phyloP scores from a whole-genome alignment of 2,888 invertebrate genomes.

The Eupeodes luniger region DNA sequence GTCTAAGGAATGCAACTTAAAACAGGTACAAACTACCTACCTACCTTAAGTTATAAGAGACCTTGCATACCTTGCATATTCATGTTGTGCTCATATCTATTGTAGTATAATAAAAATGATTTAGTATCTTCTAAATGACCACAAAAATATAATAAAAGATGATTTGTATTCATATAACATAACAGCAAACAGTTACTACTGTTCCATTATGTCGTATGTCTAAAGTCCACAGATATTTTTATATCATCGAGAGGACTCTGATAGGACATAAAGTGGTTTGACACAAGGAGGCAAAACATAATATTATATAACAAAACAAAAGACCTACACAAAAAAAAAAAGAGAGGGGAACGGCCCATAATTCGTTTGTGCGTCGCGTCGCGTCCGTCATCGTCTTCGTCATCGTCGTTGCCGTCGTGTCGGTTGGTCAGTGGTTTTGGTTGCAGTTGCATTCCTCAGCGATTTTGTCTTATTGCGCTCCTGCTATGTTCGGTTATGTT shows the following conservation, averaged over 20 bases:
- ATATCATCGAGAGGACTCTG: neutral
- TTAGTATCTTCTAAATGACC: conserved; percentile 52
- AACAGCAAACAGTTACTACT: conserved; percentile 26
- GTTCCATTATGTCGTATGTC: neutral
- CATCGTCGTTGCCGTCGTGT: no score
- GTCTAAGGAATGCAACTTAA: neutral
- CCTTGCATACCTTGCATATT: neutral
- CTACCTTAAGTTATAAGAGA: conserved; percentile 1
- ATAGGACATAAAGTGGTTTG: conserved; percentile 31
- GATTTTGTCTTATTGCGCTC: conserved; percentile 57
- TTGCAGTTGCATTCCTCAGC: conserved; percentile 67
- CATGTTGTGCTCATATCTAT: conserved; percentile 16
- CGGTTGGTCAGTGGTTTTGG: neutral
- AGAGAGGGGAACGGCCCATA: conserved; percentile 64
- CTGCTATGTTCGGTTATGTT: conserved; percentile 12
- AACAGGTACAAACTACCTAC: conserved; percentile 1
- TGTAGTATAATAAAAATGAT: conserved; percentile 41
- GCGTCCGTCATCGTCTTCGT: no score
- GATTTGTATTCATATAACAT: conserved; percentile 16
- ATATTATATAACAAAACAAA: conserved; percentile 63
- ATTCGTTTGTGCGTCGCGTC: conserved; percentile 29
- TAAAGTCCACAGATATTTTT: no score
- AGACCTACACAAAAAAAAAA: neutral
- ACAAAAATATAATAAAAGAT: conserved; percentile 33
- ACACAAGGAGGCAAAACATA: conserved; percentile 46